These are phyloP conservation scores for Phenacoccus solenopsis DNA, from an alignment of 1,140 invertebrate genomes.

Conservation along the genomic window DNA sequence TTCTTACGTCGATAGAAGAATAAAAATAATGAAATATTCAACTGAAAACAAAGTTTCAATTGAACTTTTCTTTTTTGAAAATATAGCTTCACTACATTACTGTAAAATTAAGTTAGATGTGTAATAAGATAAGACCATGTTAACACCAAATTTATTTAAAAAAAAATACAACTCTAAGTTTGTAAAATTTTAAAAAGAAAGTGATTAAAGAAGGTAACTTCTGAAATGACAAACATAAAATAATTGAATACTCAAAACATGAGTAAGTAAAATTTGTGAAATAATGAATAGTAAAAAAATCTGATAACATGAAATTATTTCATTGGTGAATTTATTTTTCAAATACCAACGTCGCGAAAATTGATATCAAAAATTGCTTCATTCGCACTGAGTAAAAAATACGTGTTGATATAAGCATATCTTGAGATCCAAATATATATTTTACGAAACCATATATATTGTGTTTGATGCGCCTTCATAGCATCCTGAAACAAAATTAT, in stretches of 20 bases:
- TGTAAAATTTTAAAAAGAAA: background rate
- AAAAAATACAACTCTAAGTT: background rate
- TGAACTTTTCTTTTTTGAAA: too few species aligned
- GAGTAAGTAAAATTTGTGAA: background rate
- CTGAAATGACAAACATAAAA: background rate
- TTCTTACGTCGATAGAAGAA: too few species aligned
- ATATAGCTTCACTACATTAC: too few species aligned
- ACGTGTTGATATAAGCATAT: constrained; percentile 80
- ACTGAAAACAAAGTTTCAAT: too few species aligned
- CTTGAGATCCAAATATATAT: constrained; percentile 82
- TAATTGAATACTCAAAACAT: background rate
- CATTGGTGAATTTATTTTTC: background rate
- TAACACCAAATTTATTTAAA: background rate
- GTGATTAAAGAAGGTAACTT: background rate
- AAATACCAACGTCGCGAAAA: background rate
- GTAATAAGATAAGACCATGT: too few species aligned
- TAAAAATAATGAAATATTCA: too few species aligned
- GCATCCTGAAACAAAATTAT: constrained; percentile 38
- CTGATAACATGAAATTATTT: background rate
- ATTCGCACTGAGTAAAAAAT: constrained; percentile 49
- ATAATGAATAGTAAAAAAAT: background rate
- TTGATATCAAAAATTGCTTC: background rate
- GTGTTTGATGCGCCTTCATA: constrained; percentile 73
- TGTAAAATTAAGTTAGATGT: too few species aligned
- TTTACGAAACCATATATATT: constrained; percentile 84